Base-by-base conservation (phyloP, 1,140 invertebrate genomes). In the Anastatus disparis region DNA sequence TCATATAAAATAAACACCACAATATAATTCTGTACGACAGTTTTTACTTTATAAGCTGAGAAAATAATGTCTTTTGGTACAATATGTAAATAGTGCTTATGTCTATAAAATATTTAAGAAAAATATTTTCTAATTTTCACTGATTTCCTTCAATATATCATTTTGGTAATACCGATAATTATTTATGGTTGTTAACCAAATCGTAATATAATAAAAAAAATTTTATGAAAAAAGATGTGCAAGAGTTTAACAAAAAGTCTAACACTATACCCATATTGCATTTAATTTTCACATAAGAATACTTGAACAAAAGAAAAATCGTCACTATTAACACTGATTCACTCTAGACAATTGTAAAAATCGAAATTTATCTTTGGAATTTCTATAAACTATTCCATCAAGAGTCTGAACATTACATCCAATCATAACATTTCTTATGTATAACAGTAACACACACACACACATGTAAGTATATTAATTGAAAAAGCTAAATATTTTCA, bases 21-120 rank as follows among this genome's bases (percentile, higher is more conserved):
- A 52, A 44, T 61, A 70, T 42, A 58, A 24, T 71, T 64, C 26
- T 64, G 44, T 66, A 59, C 42, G 42, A 44, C 44, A 71, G 35
- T 55, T 65, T 56, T 64, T 48, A 53, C 44, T 59, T 64, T 65
- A 50, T 56, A 38, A 62, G 24, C 20, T 64, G 38, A 64, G 53
- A 59, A 62, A 63, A n/a, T 50, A 58, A 67, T 59, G n/a, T 64
- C 56, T 65, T n/a, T 65, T 59, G 53, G 55, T 65, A 66, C 44
- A 52, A 31, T 55, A 20, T 71, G 62, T 71, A 66, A 71, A 71
- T 71, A 71, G 46, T 42, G 40, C 55, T 71, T 58, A 65, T 48
- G 26, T 59, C 44, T 71, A 71, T 71, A 31, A 64, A 65, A 65
- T 31, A 64, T 42, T 40, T 61, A 6, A 65, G 46, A 35, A 65